Base-by-base conservation (phyloP, 2,113 vertebrate genomes). In the Neomonachus schauinslandi region DNA sequence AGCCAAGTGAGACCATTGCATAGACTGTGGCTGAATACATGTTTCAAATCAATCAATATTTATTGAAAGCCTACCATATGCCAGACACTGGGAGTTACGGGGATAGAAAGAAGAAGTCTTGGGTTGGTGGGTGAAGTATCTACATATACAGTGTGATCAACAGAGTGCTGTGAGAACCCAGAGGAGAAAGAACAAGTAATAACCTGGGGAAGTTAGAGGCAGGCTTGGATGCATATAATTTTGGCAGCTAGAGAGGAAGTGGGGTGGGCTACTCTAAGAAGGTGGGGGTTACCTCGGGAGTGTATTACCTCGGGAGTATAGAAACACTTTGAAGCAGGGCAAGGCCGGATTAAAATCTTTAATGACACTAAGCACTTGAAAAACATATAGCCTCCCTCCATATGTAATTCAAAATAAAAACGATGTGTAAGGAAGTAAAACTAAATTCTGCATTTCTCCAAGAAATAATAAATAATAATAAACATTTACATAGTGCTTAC, bases 401-500 rank as follows among this genome's bases (percentile, higher is more conserved):
- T 57, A 90, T 65, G 31, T 51, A 86, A 92, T 81, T 89, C 82
- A 96, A 91, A 89, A 51, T 76, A 26, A 61, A 92, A 71, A 63
- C 61, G 59, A 33, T 51, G 36, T 86, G 46, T 83, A 79, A 95
- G 5, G 14, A 89, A 94, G n/a, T 87, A 57, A 21, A 86, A 46
- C 10, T 82, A 91, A 79, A n/a, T 74, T 94, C 28, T 94, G 19
- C 88, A 96, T 93, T 91, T 93, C 6, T 24, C 76, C 76, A 55
- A 49, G 59, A 97, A 94, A 86, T 95, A 95, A 76, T 76, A 33
- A 39, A 61, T 51, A 95, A 91, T 77, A 96, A 86, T 55, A 21
- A 81, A 86, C 31, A 86, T 7, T 51, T 61, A 55, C 13, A 85
- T 61, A 36, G 36, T 87, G 19, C 11, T 93, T 96, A 74, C 16